A percentile compares a stretch with the other conserved stretches of the same genome.
These are phyloP conservation scores for Eupsilia transversa DNA, from an alignment of 2,888 invertebrate genomes.

Conservation along the genomic window DNA sequence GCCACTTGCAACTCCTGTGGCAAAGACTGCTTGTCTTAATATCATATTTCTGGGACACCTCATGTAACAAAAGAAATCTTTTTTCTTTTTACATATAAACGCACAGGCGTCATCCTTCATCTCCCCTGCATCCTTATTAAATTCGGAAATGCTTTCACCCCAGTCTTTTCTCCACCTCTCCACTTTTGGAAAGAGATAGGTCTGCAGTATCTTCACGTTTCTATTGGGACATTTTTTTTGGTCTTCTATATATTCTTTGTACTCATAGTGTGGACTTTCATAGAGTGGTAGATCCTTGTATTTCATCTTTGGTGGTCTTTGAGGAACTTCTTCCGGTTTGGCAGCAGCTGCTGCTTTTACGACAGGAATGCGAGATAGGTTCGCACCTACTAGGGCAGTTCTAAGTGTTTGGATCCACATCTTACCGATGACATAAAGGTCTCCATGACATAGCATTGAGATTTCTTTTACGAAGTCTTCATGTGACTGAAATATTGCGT, in stretches of 20 bases:
- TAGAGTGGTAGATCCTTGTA: slow-evolving; percentile 81
- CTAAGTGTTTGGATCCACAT: slow-evolving; percentile 76
- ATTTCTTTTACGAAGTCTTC: slow-evolving; percentile 61
- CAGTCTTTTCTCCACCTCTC: slow-evolving; percentile 61
- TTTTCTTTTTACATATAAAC: slow-evolving; percentile 56
- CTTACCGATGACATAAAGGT: slow-evolving; percentile 76
- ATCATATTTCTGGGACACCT: slow-evolving; percentile 71
- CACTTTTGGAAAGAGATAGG: slow-evolving; percentile 75
- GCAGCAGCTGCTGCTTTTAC: slow-evolving; percentile 73
- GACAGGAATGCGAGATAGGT: slow-evolving; percentile 73
- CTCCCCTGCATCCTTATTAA: slow-evolving; percentile 31
- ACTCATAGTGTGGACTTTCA: slow-evolving; percentile 77
- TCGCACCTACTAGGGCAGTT: slow-evolving; percentile 70
- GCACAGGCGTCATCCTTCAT: slow-evolving; percentile 47
- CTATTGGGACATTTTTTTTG: slow-evolving; percentile 71
- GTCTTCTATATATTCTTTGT: slow-evolving; percentile 74
- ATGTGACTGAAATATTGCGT: slow-evolving; percentile 57
- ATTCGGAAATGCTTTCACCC: slow-evolving; percentile 37
- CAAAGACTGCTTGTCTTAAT: slow-evolving; percentile 70
- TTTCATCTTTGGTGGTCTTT: slow-evolving; percentile 80
- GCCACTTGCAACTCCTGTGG: slow-evolving; percentile 68
- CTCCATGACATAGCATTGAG: slow-evolving; percentile 67
- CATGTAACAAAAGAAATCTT: slow-evolving; percentile 71
- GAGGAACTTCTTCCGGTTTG: no score
- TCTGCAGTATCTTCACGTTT: slow-evolving; percentile 74